Evolutionary conservation across 2,113 vertebrate genomes (phyloP).

Genomic region (Genyomyrus donnyi): DNA sequence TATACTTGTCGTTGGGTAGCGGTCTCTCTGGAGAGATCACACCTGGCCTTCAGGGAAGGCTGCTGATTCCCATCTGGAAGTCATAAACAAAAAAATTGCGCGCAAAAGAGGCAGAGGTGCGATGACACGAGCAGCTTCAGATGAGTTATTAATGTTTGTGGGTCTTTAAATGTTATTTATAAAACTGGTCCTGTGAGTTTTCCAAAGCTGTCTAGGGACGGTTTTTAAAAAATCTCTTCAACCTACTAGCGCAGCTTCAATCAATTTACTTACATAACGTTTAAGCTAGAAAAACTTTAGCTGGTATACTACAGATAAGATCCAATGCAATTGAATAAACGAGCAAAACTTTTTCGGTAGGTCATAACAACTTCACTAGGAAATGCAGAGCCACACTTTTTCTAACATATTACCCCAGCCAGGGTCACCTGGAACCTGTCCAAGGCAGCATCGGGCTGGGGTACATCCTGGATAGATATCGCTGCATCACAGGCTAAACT

Average conservation of each 20-base stretch:
- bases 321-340: background rate
- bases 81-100: background rate
- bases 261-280: background rate
- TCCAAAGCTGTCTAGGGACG: background rate
- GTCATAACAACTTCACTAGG: background rate
- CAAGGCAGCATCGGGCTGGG: background rate
- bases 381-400: background rate
- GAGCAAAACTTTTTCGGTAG: background rate
- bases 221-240: background rate
- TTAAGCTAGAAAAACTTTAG: background rate
- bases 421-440: background rate
- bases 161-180: background rate
- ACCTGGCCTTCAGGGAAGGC: background rate
- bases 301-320: background rate
- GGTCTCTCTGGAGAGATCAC: background rate
- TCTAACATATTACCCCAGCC: background rate
- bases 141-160: background rate
- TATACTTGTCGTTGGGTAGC: background rate
- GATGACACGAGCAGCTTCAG: background rate
- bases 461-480: background rate
- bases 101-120: background rate
- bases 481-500: background rate
- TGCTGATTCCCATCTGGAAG: background rate
- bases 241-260: background rate
- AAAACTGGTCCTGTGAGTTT: background rate